phyloP scores from a whole-genome alignment of 2,113 vertebrate species.

The Prietella phreatophila region DNA sequence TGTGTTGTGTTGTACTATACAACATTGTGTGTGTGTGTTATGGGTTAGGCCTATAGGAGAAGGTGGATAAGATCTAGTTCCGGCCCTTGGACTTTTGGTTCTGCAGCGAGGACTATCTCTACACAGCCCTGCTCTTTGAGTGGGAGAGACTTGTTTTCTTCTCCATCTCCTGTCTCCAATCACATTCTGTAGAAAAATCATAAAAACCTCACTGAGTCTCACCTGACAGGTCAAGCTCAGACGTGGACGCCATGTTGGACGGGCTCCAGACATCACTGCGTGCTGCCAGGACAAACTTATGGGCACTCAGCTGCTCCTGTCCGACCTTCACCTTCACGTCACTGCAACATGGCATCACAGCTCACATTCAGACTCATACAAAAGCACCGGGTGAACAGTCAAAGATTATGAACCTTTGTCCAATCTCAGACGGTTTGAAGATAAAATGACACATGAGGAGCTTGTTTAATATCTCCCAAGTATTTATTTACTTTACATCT shows the following conservation, averaged over 20 bases:
- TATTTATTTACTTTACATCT: neutral
- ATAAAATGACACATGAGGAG: neutral
- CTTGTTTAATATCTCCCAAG: neutral
- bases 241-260: constrained; percentile 79
- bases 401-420: neutral
- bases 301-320: constrained; percentile 76
- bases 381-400: neutral
- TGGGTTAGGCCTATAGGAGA: neutral
- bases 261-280: constrained; percentile 93
- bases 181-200: neutral
- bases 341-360: constrained; percentile 65
- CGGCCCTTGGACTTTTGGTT: neutral
- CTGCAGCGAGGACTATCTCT: neutral
- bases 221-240: constrained; percentile 94
- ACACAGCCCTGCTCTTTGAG: neutral
- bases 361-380: neutral
- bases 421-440: neutral
- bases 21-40: neutral
- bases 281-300: constrained; percentile 96
- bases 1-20: neutral
- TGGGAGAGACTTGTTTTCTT: neutral
- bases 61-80: neutral
- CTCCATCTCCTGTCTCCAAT: neutral
- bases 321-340: constrained; percentile 92
- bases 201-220: constrained; percentile 53